Evolutionary conservation across 2,113 vertebrate species (phyloP), one percentile per base, ranked within the genome.

Genomic region (Ctenomys sociabilis): DNA sequence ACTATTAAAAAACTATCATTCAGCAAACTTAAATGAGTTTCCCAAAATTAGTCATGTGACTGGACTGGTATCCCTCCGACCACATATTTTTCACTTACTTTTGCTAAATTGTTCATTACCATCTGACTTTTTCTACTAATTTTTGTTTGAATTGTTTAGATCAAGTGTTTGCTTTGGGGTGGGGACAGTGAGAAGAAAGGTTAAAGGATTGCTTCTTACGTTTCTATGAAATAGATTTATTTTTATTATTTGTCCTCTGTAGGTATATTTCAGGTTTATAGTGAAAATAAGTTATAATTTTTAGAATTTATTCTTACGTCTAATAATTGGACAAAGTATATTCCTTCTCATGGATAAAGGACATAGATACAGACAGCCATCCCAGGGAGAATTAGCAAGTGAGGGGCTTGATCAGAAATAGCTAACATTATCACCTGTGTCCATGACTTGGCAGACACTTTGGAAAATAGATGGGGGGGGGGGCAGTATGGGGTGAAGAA

Each of bases 401-500:
- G 80, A 95, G n/a, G 26, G 10, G 3, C 90, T 75, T 94, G 82
- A 59, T 96, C 92, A 92, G 90, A 90, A 95, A 73, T 32, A 93
- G 37, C 85, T 78, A 45, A 59, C 77, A 43, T 94, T 75, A 80
- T 95, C 85, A 89, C 93, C 90, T 95, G 83, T 97, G 95, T 92
- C 90, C 83, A 28, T 70, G 92, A 68, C 82, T 98, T 96, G 92
- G 95, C 95, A 94, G 83, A 93, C 88, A 95, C 45, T 91, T 87
- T 95, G 57, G 82, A 95, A 96, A 94, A 85, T 61, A 96, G 92
- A 77, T 49, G 0, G 14, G 85, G n/a, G 14, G 85, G n/a, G 82
- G 95, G 96, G 92, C 92, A 96, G 37, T 82, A 68, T 49, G 88
- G 87, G 97, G 85, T 96, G 94, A 97, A 97, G 95, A 94, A 97